These are phyloP conservation scores for Gobionotothen gibberifrons DNA, from an alignment of 2,797 vertebrate genomes.

Conservation along the genomic window DNA sequence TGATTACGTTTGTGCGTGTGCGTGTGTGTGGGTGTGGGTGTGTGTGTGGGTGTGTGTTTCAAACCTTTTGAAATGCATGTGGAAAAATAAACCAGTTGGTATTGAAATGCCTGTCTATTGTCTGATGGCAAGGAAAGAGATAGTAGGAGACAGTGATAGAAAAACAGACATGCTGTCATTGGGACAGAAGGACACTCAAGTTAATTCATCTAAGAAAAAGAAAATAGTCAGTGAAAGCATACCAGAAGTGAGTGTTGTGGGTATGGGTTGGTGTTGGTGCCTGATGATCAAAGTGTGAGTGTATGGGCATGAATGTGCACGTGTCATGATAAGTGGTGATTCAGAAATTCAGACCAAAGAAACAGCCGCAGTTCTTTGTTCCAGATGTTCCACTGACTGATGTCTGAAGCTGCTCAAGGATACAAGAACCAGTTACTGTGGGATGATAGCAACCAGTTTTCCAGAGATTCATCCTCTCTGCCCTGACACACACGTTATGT, in stretches of 20 bases:
- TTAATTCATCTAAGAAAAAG: constrained; percentile 10
- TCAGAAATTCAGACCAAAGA: constrained; percentile 39
- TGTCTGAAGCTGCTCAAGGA: constrained; percentile 52
- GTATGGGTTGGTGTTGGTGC: constrained; percentile 7
- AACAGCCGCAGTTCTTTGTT: constrained; percentile 30
- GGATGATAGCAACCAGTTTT: constrained; percentile 26
- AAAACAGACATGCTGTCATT: neutral
- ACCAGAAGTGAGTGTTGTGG: constrained; percentile 7
- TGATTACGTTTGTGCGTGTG: constrained; percentile 2
- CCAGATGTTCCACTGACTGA: constrained; percentile 58
- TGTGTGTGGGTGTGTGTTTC: neutral
- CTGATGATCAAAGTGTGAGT: constrained; percentile 17
- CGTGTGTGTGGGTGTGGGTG: constrained; percentile 3
- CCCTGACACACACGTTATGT: constrained; percentile 20
- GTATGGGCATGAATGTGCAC: constrained; percentile 10
- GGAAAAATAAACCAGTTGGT: neutral
- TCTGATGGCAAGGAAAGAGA: neutral
- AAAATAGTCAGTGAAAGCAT: constrained; percentile 9
- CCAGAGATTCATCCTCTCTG: constrained; percentile 17
- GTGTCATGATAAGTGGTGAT: constrained; percentile 36
- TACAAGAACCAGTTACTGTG: constrained; percentile 34
- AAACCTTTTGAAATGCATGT: neutral
- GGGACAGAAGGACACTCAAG: constrained; percentile 3
- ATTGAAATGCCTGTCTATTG: neutral
- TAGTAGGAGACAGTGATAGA: neutral